Evolutionary conservation across 2,113 vertebrate genomes (phyloP).

Genomic region (Sitta europaea): DNA sequence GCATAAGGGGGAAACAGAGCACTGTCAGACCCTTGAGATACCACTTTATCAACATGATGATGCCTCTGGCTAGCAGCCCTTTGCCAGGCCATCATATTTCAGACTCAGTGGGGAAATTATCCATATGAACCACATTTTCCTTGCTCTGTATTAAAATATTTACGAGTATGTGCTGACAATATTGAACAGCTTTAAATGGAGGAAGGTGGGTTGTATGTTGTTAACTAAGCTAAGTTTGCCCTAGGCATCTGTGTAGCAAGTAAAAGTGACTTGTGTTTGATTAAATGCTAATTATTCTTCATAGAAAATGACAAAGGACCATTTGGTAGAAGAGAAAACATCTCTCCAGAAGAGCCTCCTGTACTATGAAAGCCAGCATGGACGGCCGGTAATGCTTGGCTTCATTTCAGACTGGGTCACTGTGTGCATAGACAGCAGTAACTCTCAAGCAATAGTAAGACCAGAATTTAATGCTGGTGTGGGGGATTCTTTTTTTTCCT

Average conservation of each 20-base stretch:
- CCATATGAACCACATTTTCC: neutral
- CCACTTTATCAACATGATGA: neutral
- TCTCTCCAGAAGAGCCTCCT: slow-evolving; percentile 95
- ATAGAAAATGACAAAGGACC: slow-evolving; percentile 97
- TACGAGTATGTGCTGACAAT: neutral
- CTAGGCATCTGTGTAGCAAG: neutral
- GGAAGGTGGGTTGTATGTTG: neutral
- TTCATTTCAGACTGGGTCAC: neutral
- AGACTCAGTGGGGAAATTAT: neutral
- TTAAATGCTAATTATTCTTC: neutral
- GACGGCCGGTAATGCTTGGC: slow-evolving; percentile 82
- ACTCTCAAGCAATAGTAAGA: neutral
- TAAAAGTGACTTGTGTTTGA: neutral
- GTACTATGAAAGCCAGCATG: slow-evolving; percentile 94
- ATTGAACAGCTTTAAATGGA: neutral
- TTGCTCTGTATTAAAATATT: neutral
- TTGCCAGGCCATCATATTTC: neutral
- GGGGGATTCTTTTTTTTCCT: neutral
- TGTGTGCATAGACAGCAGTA: neutral
- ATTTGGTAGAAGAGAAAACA: slow-evolving; percentile 92
- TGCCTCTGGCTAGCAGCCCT: neutral
- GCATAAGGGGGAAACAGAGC: neutral
- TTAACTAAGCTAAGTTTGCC: neutral
- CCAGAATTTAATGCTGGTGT: neutral
- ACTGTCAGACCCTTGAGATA: neutral